Base-by-base conservation (phyloP, 1,140 invertebrate genomes). In the Ceratosolen solmsi region DNA sequence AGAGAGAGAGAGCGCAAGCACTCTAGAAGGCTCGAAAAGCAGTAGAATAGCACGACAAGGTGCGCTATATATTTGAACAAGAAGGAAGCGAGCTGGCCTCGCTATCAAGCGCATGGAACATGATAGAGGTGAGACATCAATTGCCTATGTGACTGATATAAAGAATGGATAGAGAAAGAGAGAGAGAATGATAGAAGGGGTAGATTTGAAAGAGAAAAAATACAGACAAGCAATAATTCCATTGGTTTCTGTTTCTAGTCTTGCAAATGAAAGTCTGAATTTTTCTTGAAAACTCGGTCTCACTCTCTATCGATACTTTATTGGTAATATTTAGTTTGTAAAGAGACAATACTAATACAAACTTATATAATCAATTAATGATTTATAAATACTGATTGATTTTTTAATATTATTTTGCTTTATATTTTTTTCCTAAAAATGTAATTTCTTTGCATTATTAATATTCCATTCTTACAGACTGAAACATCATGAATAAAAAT, bases 81-180 rank as follows among this genome's bases (percentile, higher is more conserved):
- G 33, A 65, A n/a, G 73, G 76, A 60, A 88, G 91, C 91, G 90
- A 92, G 91, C 90, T 88, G 86, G 88, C 86, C 91, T 92, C 90
- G 91, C 91, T 89, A 86, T 86, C 86, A 84, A 87, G 86, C 88
- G 91, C 89, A 91, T 92, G 90, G 90, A 91, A 90, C 88, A 92
- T 92, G 91, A 89, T 91, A 90, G 90, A 92, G 91, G 91, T 92
- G 87, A 91, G 89, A 51, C 17, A 65, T 30, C 58, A 38, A 22
- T 68, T 38, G 22, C 25, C 13, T 71, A 71, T 49, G 70, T 2
- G n/a, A 71, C 38, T 46, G n/a, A 71, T 49, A 13, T 33, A 4
- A n/a, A 68, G 33, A 36, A 17, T 68, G 25, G 1, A 30, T 15
- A 22, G 38, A 71, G 30, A 54, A 9, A 73, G 41, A 20, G 68